These are phyloP conservation scores for Aproaerema taeniolella DNA, from an alignment of 2,888 invertebrate species.

Conservation along the genomic window DNA sequence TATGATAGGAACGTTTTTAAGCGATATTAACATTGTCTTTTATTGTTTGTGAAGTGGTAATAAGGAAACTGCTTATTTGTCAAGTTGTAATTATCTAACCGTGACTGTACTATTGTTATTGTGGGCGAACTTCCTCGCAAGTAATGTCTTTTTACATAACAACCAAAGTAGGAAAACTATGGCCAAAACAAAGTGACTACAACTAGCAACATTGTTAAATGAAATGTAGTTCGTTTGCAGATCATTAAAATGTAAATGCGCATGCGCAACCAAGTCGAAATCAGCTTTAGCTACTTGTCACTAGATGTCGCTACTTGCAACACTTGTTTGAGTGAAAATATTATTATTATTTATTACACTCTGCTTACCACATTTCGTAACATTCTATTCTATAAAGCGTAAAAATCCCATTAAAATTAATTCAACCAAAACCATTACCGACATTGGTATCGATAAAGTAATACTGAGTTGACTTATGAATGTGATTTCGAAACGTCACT, in stretches of 20 bases:
- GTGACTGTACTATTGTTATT: conserved; percentile 62
- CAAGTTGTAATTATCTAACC: conserved; percentile 54
- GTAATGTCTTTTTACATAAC: conserved; percentile 52
- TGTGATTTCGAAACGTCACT: conserved; percentile 76
- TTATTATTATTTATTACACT: conserved; percentile 60
- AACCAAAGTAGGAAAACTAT: too few species aligned
- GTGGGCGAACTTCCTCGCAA: conserved; percentile 54
- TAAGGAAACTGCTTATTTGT: conserved; percentile 62
- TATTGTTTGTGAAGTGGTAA: conserved; percentile 46
- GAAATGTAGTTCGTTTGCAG: too few species aligned
- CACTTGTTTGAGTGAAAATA: conserved; percentile 29
- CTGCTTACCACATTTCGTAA: conserved; percentile 69
- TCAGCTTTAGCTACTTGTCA: conserved; percentile 32
- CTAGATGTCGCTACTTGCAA: conserved; percentile 48
- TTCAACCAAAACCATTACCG: conserved; percentile 74
- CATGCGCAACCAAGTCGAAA: conserved; percentile 43
- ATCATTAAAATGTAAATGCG: conserved; percentile 47
- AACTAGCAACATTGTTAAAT: too few species aligned
- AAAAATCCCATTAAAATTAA: conserved; percentile 76
- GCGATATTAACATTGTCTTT: conserved; percentile 33
- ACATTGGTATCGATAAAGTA: conserved; percentile 74
- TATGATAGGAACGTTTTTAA: too few species aligned
- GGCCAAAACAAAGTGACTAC: too few species aligned
- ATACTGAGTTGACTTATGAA: conserved; percentile 73
- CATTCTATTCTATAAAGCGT: conserved; percentile 73